A percentile compares a stretch with the other conserved stretches of the same genome.
phyloP scores from a whole-genome alignment of 2,888 invertebrate species.

The Drosophila birchii region DNA sequence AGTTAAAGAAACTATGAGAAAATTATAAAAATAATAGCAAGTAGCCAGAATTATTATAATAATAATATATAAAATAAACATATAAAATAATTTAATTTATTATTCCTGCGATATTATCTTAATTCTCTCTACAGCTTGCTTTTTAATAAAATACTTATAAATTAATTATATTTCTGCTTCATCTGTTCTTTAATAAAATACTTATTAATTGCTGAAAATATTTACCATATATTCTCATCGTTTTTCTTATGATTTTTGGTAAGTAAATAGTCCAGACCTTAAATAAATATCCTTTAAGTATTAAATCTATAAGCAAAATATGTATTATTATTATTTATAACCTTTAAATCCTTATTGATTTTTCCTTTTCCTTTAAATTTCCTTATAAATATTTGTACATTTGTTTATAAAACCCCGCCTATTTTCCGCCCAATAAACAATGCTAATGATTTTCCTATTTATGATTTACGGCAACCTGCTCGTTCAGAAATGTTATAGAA shows the following conservation, averaged over 20 bases:
- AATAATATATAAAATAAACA: too few relatives aligned
- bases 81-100: background rate
- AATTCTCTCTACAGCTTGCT: background rate
- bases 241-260: background rate
- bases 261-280: too few relatives aligned
- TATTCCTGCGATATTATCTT: background rate
- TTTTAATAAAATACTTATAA: too few relatives aligned
- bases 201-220: background rate
- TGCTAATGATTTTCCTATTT: slow-evolving; percentile 5
- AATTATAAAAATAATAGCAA: background rate
- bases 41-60: too few relatives aligned
- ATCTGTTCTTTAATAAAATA: too few relatives aligned
- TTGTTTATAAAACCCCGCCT: too few relatives aligned
- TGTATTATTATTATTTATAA: background rate
- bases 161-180: too few relatives aligned
- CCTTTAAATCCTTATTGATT: too few relatives aligned
- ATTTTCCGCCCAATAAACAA: background rate
- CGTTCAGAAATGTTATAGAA: background rate
- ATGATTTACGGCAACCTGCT: background rate
- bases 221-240: background rate
- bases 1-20: background rate
- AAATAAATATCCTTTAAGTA: background rate
- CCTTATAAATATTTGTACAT: background rate
- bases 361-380: background rate
- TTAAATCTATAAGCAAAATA: background rate